Base-by-base conservation (phyloP, 2,797 vertebrate genomes). In the Pseudomugil tenellus region DNA sequence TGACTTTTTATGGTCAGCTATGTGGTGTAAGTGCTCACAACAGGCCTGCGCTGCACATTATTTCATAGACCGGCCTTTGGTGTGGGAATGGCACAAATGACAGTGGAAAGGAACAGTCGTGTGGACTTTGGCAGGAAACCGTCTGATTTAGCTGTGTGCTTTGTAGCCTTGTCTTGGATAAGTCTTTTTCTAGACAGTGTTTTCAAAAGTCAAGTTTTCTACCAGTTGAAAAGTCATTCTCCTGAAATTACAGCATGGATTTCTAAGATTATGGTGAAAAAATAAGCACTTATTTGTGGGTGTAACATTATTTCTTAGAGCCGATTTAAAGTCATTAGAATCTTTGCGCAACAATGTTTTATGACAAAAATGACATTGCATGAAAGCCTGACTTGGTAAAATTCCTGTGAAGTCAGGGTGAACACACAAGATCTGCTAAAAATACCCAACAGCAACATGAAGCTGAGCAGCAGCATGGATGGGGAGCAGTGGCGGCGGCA, bases 61-160 rank as follows among this genome's bases (percentile, higher is more conserved):
- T 89, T 88, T 70, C 72, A 94, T 94, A 77, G 94, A 92, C 95
- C 94, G 94, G 90, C 91, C 95, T 94, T 79, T 85, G 80, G 86
- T 89, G 84, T 97, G 95, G 94, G 96, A 96, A 95, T 79, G 91
- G 92, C 93, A 93, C 96, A 97, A 96, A 96, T 97, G 96, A 97
- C 96, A 95, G 93, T 93, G 94, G 95, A 96, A 95, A 94, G 85
- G 95, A 95, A 90, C 78, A 95, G 85, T 91, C 93, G 92, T 95
- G 95, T 95, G 93, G 94, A 95, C 95, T 95, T 96, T 97, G 96
- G 95, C 95, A 96, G 92, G 92, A 91, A 91, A 91, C 89, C 78
- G 85, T 82, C 70, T 77, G 79, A 83, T 81, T 80, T 53, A 93
- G 93, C 87, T 86, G 90, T 63, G 90, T 68, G 92, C 76, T 72